These are phyloP conservation scores for Chondrilla cf. caribensis DNA, from an alignment of 37 sponge, comb jelly and placozoan species.

Conservation along the genomic window DNA sequence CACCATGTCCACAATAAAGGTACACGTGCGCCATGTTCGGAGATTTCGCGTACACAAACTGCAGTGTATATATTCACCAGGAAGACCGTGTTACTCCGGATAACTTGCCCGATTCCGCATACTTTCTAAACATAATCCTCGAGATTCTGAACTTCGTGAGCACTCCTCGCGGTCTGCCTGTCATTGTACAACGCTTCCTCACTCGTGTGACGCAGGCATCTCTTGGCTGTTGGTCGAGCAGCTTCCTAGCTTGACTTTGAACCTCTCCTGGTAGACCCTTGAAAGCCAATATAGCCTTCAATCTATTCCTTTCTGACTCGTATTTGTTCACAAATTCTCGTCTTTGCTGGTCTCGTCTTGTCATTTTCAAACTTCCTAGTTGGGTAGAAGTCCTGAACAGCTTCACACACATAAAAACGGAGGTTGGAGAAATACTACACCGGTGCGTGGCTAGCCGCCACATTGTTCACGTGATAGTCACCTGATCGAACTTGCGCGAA, in stretches of 20 bases:
- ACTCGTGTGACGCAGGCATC: slow-evolving; percentile 65
- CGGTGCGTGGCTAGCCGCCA: no score
- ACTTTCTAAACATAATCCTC: slow-evolving; percentile 60
- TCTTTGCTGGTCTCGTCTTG: slow-evolving; percentile 54
- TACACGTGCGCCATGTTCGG: no score
- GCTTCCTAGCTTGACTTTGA: slow-evolving; percentile 35
- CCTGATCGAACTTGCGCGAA: no score
- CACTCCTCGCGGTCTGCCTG: slow-evolving; percentile 66
- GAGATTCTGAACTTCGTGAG: slow-evolving; percentile 49
- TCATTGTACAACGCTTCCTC: slow-evolving; percentile 67
- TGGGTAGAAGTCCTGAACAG: no score
- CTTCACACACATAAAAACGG: no score
- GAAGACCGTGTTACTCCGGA: slow-evolving; percentile 65
- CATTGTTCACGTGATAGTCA: no score
- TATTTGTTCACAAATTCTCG: slow-evolving; percentile 49
- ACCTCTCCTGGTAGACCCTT: slow-evolving; percentile 57
- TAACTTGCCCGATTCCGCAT: slow-evolving; percentile 61
- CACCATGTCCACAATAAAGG: no score
- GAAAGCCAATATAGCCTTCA: slow-evolving; percentile 46
- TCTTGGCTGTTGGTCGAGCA: slow-evolving; percentile 42
- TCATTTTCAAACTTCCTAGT: slow-evolving; percentile 9
- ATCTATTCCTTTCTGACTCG: slow-evolving; percentile 37
- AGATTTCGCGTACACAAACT: no score
- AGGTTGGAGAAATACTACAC: no score
- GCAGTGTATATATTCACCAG: no score